phyloP scores from a whole-genome alignment of 2,113 vertebrate genomes.

The Menidia beryllina region DNA sequence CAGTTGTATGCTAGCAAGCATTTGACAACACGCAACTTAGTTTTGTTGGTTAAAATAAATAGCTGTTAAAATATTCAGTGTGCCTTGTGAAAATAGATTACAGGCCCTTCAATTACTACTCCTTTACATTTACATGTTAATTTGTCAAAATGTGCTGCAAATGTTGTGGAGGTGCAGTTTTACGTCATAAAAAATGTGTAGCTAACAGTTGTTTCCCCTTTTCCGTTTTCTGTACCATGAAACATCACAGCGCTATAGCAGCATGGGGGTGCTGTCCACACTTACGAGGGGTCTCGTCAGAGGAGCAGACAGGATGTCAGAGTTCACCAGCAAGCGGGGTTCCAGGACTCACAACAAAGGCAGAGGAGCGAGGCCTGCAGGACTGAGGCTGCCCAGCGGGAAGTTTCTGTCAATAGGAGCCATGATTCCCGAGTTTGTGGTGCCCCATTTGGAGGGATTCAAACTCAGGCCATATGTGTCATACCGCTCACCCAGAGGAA shows the following conservation, averaged over 20 bases:
- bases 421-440: slow-evolving; percentile 91
- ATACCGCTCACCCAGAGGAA: slow-evolving; percentile 82
- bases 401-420: slow-evolving; percentile 84
- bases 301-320: slow-evolving; percentile 89
- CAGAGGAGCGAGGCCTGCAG: slow-evolving; percentile 82
- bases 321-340: slow-evolving; percentile 94
- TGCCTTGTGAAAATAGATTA: no score
- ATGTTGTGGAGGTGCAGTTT: no score
- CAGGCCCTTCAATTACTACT: no score
- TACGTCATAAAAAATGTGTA: no score
- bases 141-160: no score
- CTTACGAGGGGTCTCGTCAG: slow-evolving; percentile 85
- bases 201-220: background rate
- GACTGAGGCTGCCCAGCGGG: slow-evolving; percentile 73
- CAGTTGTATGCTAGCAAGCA: background rate
- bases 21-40: no score
- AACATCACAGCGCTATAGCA: background rate
- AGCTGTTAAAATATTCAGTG: no score
- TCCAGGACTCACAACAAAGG: slow-evolving; percentile 85
- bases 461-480: slow-evolving; percentile 93
- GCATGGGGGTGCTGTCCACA: slow-evolving; percentile 89
- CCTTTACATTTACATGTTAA: no score
- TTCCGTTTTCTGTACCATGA: background rate
- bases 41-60: no score
- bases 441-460: slow-evolving; percentile 90